Evolutionary conservation across 2,113 vertebrate species (phyloP), one percentile per base, ranked within the genome.

Genomic region (Bubo bubo): DNA sequence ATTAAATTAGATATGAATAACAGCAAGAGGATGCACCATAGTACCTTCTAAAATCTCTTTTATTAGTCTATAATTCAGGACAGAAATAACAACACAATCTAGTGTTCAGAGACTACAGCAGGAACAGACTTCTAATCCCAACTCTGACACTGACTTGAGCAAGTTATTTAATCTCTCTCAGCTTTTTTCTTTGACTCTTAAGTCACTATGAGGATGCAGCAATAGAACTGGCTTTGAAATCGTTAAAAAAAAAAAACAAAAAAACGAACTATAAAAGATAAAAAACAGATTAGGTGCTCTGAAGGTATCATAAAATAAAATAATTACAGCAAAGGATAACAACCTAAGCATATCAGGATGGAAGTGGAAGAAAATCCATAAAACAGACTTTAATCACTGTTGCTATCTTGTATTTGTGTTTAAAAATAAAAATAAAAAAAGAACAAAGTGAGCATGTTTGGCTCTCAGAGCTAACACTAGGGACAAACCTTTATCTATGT

Each of bases 71-170:
- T 49, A 92, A 88, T 71, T 95, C 60, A 52, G 83, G 80, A 47
- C 60, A 84, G 66, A 89, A 93, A 49, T 39, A 93, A 79, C 71
- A 79, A 53, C 30, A 50, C 53, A 87, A 92, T 68, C 81, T 52
- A 41, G 79, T 37, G 74, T 67, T 80, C 88, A 68, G 82, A 71
- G 60, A 52, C n/a, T 68, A 71, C 43, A 41, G 52, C 67, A 80
- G 75, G 50, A 92, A 37, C 52, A 79, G 83, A 71, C 9, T 93
- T 62, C 92, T 88, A 93, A 95, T 89, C 89, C 93, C 73, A 89
- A 59, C 56, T 56, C 72, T 63, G 73, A 23, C 64, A 73, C 41
- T 52, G 79, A 88, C 35, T 92, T 49, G 30, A 89, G 45, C 55
- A 90, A 95, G 35, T 87, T 81, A 73, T 43, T 93, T 75, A 56